A percentile compares a stretch with the other conserved stretches of the same genome.
phyloP scores from a whole-genome alignment of 2,113 vertebrate species.

The Muscicapa adusta region DNA sequence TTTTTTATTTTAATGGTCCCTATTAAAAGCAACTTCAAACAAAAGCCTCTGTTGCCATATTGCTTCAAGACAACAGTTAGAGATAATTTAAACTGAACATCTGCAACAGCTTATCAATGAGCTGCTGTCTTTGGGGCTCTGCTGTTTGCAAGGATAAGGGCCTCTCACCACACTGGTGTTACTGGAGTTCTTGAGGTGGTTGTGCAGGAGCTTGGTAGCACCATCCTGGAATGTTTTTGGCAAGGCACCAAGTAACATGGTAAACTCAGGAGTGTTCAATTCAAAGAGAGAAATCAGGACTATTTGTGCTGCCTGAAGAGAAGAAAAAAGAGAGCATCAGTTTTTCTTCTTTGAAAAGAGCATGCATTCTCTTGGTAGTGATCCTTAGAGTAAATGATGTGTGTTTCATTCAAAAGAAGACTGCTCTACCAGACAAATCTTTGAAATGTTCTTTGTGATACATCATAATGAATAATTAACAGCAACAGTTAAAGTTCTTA shows the following conservation, averaged over 20 bases:
- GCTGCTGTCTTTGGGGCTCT: background rate
- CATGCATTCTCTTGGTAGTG: background rate
- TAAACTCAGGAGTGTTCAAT: slow-evolving; percentile 97
- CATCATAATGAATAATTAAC: background rate
- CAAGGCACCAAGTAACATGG: slow-evolving; percentile 97
- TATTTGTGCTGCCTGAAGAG: slow-evolving; percentile 89
- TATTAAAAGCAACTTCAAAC: background rate
- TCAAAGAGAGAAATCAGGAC: slow-evolving; percentile 97
- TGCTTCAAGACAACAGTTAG: background rate
- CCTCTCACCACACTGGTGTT: slow-evolving; percentile 87
- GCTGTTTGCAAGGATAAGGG: background rate
- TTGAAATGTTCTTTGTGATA: background rate
- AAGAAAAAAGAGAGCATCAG: background rate
- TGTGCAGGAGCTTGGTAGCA: slow-evolving; percentile 97
- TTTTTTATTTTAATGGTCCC: background rate
- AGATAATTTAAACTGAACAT: background rate
- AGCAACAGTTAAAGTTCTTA: background rate
- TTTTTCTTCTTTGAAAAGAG: background rate
- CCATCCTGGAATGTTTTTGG: slow-evolving; percentile 99
- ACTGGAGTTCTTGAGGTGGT: slow-evolving; percentile 96
- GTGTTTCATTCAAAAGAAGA: background rate
- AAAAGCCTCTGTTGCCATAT: background rate
- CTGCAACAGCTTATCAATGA: background rate
- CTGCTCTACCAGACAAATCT: background rate
- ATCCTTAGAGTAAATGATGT: background rate